A percentile compares a stretch with the other conserved stretches of the same genome.
phyloP scores from a whole-genome alignment of 2,888 invertebrate species.

The Tanaodytes sp. region DNA sequence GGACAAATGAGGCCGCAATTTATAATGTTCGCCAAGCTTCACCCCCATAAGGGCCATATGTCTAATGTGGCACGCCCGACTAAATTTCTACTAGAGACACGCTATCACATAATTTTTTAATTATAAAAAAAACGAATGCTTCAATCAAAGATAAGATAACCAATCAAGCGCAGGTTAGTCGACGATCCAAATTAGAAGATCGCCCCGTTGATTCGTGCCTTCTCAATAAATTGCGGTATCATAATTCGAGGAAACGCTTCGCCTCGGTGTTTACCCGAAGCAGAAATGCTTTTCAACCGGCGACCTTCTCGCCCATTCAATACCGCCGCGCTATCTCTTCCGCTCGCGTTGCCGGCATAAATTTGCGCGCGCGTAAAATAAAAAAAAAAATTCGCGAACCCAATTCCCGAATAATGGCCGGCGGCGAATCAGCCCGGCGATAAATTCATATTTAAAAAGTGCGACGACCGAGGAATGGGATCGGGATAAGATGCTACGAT shows the following conservation, averaged over 20 bases:
- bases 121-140: no score
- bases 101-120: no score
- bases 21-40: no score
- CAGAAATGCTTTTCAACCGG: background rate
- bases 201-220: no score
- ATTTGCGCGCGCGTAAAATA: conserved; percentile 9
- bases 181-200: no score
- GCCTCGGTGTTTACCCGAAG: background rate
- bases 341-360: conserved; percentile 6
- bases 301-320: background rate
- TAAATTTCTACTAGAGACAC: no score
- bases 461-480: background rate
- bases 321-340: conserved; percentile 15
- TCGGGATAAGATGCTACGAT: background rate
- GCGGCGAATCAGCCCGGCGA: background rate
- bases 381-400: conserved; percentile 1
- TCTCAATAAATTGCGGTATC: background rate
- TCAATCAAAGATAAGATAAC: no score
- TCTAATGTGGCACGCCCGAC: no score
- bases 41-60: no score
- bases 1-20: no score
- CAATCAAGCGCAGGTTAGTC: no score
- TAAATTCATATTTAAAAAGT: conserved; percentile 23
- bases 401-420: conserved; percentile 4
- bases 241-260: background rate